Conservation (phyloP, 2,797 vertebrate species). For the Tachyglossus aculeatus region DNA sequence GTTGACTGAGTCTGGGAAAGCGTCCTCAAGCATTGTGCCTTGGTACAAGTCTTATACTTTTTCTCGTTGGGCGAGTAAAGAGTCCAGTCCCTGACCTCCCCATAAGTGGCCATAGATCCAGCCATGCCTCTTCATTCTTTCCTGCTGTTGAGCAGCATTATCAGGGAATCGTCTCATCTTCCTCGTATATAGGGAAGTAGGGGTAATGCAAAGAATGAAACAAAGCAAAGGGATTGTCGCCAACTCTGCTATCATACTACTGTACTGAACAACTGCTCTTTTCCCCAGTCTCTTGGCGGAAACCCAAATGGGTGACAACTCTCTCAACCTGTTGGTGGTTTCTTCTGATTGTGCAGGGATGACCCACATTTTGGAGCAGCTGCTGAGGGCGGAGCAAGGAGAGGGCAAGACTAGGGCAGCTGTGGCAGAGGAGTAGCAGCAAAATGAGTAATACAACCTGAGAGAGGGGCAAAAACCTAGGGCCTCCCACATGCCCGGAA, state of each 20-base stretch:
- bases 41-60: no score
- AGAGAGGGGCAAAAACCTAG: not conserved
- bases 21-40: no score
- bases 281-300: not conserved
- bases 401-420: no score
- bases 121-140: no score
- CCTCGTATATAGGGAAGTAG: not conserved
- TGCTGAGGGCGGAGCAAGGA: no score
- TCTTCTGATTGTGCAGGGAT: not conserved
- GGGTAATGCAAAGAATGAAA: not conserved
- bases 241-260: not conserved
- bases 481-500: not conserved
- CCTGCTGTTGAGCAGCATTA: no score
- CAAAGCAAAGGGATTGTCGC: no score
- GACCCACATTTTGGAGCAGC: no score
- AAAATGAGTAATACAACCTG: not conserved
- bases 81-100: no score
- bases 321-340: not conserved
- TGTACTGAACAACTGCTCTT: not conserved
- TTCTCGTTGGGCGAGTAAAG: no score
- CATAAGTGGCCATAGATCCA: no score
- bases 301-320: fast-evolving
- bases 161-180: not conserved
- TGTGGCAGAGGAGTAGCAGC: not conserved
- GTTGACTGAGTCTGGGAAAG: no score